Evolutionary conservation across 2,797 vertebrate genomes (phyloP).

Genomic region (Rhincodon typus): DNA sequence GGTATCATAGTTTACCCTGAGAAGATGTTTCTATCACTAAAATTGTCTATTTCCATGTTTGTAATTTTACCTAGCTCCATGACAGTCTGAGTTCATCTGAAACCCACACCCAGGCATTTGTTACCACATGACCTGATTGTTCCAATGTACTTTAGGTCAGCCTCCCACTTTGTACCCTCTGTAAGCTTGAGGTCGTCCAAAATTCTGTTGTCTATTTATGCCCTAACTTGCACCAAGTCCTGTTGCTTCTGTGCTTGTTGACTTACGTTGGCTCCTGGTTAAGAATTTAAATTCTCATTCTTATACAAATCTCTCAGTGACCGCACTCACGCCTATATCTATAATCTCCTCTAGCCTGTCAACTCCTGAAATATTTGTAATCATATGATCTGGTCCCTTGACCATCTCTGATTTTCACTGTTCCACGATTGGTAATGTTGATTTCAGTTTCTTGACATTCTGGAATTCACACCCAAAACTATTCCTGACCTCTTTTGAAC

Average conservation of each 20-base stretch:
- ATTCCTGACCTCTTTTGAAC: not conserved
- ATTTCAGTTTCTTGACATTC: not conserved
- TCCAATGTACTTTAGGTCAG: not conserved
- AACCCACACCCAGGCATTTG: not conserved
- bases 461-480: not conserved
- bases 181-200: not conserved
- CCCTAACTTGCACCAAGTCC: not conserved
- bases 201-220: not conserved
- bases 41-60: not conserved
- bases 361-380: not conserved
- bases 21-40: not conserved
- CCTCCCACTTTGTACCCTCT: too few species aligned
- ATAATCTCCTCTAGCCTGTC: not conserved
- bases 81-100: not conserved
- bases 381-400: not conserved
- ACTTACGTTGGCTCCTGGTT: not conserved
- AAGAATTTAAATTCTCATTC: not conserved
- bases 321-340: not conserved
- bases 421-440: not conserved
- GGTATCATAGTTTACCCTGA: not conserved
- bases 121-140: not conserved
- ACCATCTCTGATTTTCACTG: not conserved
- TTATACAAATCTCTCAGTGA: not conserved
- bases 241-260: not conserved
- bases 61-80: not conserved